A percentile compares a stretch with the other conserved stretches of the same genome.
Evolutionary conservation across 2,113 vertebrate species (phyloP).

Genomic region (Chlorodrepanis virens): DNA sequence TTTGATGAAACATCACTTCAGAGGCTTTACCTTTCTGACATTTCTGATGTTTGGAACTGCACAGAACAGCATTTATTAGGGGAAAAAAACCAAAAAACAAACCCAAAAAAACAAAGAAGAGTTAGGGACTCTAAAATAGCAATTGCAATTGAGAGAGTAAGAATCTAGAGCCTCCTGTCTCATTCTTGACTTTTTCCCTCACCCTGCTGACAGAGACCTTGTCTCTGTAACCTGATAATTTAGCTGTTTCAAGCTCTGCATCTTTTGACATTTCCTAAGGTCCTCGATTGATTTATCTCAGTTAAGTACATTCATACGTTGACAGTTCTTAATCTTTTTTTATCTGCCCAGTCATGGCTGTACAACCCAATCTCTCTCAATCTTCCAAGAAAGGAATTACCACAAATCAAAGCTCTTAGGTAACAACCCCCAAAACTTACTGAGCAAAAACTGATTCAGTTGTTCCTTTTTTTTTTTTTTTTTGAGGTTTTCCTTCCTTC

Average conservation of each 20-base stretch:
- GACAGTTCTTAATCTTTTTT: slow-evolving; percentile 34
- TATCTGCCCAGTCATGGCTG: background rate
- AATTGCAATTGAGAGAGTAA: background rate
- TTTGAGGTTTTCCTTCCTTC: background rate
- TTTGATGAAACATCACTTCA: background rate
- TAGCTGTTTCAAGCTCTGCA: slow-evolving; percentile 13
- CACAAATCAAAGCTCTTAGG: background rate
- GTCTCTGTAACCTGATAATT: slow-evolving; percentile 15
- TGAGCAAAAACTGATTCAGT: background rate
- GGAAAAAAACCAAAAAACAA: too few relatives aligned
- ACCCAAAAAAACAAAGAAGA: background rate
- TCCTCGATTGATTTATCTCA: slow-evolving; percentile 43
- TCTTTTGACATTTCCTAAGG: slow-evolving; percentile 39
- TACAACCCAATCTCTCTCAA: background rate
- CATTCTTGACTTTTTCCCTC: background rate
- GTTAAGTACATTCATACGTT: slow-evolving; percentile 27
- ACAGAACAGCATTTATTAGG: background rate
- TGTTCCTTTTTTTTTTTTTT: background rate
- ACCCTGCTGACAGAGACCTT: background rate
- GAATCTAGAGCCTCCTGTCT: background rate
- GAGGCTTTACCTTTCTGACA: background rate
- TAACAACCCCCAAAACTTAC: background rate
- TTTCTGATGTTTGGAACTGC: background rate
- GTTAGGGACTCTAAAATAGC: background rate
- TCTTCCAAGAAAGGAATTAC: background rate